Percentiles rank a stretch among this genome's conserved stretches.
Evolutionary conservation across 2,888 invertebrate species (phyloP).

Genomic region (Tortrix viridana): DNA sequence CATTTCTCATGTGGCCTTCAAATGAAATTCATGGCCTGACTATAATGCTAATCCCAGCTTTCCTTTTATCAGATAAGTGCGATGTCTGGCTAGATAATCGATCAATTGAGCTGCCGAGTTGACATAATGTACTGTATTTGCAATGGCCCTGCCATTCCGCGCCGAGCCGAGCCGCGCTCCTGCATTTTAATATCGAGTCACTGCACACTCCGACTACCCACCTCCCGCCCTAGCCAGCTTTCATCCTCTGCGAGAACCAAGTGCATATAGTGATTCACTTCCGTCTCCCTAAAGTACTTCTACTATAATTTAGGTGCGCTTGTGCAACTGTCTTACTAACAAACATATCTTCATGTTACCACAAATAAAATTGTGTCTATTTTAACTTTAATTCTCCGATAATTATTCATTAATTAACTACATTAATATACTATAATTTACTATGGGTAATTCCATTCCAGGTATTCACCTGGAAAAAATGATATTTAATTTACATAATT

Average conservation of each 20-base stretch:
- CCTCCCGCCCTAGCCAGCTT: slow-evolving; percentile 55
- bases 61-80: slow-evolving; percentile 5
- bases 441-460: no score
- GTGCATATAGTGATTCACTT: slow-evolving; percentile 64
- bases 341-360: no score
- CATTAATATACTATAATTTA: no score
- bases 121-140: slow-evolving; percentile 33
- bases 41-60: not conserved
- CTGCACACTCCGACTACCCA: slow-evolving; percentile 58
- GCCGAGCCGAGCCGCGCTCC: slow-evolving; percentile 43
- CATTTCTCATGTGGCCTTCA: no score
- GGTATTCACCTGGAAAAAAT: no score
- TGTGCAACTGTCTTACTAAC: slow-evolving; percentile 1
- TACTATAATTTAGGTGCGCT: slow-evolving; percentile 52
- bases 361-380: no score
- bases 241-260: slow-evolving; percentile 57
- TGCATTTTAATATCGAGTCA: slow-evolving; percentile 66
- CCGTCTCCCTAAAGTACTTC: slow-evolving; percentile 54
- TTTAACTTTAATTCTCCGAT: no score
- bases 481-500: no score
- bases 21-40: no score
- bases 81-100: slow-evolving; percentile 20
- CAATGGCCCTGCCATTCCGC: slow-evolving; percentile 38
- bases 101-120: slow-evolving; percentile 26
- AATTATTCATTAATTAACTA: no score